A percentile compares a stretch with the other conserved stretches of the same genome.
These are phyloP conservation scores for Cryptoblepharus egeriae DNA, from an alignment of 2,797 vertebrate genomes.

Conservation along the genomic window DNA sequence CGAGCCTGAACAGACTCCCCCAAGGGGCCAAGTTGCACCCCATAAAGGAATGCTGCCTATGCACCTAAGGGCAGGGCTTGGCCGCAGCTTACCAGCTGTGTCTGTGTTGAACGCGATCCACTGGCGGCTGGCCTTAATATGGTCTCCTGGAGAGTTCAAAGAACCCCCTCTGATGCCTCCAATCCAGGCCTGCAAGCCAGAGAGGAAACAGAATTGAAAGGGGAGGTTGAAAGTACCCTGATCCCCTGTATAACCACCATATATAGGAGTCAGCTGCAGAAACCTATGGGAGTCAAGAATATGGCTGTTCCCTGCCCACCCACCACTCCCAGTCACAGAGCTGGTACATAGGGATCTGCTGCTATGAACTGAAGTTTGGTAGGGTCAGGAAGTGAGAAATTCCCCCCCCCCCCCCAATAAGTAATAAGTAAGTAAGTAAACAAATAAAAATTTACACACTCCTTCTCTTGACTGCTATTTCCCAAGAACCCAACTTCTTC, in stretches of 20 bases:
- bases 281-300: too few species aligned
- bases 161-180: constrained; percentile 80
- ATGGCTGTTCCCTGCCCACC: not conserved
- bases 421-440: too few species aligned
- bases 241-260: too few species aligned
- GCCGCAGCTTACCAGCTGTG: constrained; percentile 80
- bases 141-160: constrained; percentile 81
- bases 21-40: not conserved
- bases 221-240: not conserved
- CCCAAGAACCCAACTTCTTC: too few species aligned
- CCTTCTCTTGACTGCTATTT: too few species aligned
- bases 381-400: too few species aligned
- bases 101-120: constrained; percentile 87
- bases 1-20: not conserved
- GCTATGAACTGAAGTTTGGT: too few species aligned
- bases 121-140: constrained; percentile 87
- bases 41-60: rapidly evolving
- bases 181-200: constrained; percentile 87
- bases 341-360: too few species aligned
- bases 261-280: too few species aligned
- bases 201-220: not conserved
- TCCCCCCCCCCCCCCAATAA: too few species aligned
- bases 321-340: not conserved
- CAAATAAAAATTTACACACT: too few species aligned
- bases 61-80: not conserved